These are phyloP conservation scores for Dendrolimus kikuchii DNA, from an alignment of 1,140 invertebrate species.

Conservation along the genomic window DNA sequence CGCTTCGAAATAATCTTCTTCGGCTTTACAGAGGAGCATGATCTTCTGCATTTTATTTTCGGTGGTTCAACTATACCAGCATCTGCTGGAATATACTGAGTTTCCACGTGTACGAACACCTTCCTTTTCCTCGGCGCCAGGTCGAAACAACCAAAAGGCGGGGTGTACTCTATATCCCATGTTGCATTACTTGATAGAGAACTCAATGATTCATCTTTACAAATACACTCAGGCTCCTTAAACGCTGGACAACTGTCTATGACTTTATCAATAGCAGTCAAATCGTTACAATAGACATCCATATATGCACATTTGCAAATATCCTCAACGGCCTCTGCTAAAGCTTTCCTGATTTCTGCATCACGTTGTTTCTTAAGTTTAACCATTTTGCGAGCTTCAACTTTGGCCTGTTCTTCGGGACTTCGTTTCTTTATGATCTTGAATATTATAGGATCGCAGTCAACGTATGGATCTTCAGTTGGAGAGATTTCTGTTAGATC, in stretches of 20 bases:
- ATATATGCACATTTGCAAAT: conserved; percentile 69
- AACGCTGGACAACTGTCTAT: conserved; percentile 62
- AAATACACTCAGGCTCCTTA: conserved; percentile 58
- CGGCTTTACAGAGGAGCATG: conserved; percentile 29
- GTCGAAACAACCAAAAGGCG: conserved; percentile 63
- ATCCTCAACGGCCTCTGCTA: conserved; percentile 58
- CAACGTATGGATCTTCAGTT: conserved; percentile 73
- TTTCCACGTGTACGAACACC: conserved; percentile 54
- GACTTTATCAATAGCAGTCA: conserved; percentile 59
- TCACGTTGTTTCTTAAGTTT: conserved; percentile 59
- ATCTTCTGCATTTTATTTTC: conserved; percentile 36
- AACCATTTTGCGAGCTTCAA: conserved; percentile 58
- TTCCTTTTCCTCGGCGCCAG: conserved; percentile 43
- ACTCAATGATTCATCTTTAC: conserved; percentile 53
- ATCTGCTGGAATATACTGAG: conserved; percentile 54
- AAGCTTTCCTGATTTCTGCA: conserved; percentile 56
- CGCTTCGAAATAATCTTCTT: conserved; percentile 29
- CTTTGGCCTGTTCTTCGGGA: conserved; percentile 60
- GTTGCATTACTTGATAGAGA: conserved; percentile 62
- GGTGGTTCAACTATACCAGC: conserved; percentile 41
- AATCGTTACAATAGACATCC: conserved; percentile 65
- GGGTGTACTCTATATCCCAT: conserved; percentile 68
- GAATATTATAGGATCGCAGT: conserved; percentile 73
- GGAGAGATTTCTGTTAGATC: conserved; percentile 63
- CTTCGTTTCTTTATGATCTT: conserved; percentile 72